Evolutionary conservation across 2,797 vertebrate species (phyloP), one percentile per base, ranked within the genome.

Genomic region (Nyctibius grandis): DNA sequence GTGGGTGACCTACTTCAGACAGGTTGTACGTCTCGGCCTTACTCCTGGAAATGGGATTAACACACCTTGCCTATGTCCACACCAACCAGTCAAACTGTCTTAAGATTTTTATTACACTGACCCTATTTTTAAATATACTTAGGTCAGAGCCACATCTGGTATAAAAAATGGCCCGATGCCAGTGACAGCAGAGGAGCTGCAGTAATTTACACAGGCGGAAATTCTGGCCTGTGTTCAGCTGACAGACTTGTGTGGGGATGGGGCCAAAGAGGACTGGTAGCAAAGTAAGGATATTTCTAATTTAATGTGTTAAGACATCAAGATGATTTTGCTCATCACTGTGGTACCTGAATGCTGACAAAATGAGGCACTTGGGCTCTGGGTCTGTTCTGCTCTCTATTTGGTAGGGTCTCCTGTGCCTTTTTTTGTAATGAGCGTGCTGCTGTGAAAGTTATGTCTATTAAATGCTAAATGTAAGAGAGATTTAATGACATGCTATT

Each of bases 401-500:
- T 85, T 88, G 79, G 47, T 84, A 60, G 34, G 13, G 42, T 91
- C 65, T 28, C 64, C 6, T 65, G 68, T 88, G 89, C 47, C 61
- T 80, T 84, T 82, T 82, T 91, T 81, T 45, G 47, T 72, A 73
- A 75, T 9, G 25, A 91, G 38, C 0, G 0, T 89, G 73, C 65
- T 84, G 73, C 89, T 91, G 79, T 84, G 76, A 65, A 92, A 79
- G 65, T 81, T 88, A 34, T 19, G 31, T 84, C 79, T 96, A 85
- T 88, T 89, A 95, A 94, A 94, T 57, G 53, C 76, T 93, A 85
- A 78, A 88, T 92, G 59, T 86, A 84, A 95, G 79, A 86, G 50
- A 75, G 84, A 65, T 92, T 91, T 94, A 96, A 94, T 93, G 59
- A 81, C 60, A 88, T 67, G 44, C 89, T 95, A 51, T 94, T 93